These are phyloP conservation scores for Drosophila pseudoobscura DNA, from an alignment of 1,140 invertebrate species.

Conservation along the genomic window DNA sequence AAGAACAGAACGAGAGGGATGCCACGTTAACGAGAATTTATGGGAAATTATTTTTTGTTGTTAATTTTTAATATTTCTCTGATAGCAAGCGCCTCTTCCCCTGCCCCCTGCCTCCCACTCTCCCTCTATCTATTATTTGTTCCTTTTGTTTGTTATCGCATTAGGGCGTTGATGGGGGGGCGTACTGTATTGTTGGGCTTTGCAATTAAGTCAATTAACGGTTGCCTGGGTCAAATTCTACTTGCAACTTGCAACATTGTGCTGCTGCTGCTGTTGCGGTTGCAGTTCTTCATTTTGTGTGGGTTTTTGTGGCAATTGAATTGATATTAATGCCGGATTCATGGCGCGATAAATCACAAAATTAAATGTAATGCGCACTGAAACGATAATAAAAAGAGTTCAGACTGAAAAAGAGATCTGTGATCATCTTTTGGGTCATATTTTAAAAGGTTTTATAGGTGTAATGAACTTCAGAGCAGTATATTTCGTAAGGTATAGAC, in stretches of 20 bases:
- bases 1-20: slow-evolving; percentile 44
- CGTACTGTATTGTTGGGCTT: slow-evolving; percentile 44
- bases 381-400: slow-evolving; percentile 7
- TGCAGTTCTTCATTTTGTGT: slow-evolving; percentile 15
- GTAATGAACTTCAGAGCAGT: too few species aligned
- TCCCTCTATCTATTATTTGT: slow-evolving; percentile 45
- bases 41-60: slow-evolving; percentile 81
- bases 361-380: slow-evolving; percentile 37
- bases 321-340: slow-evolving; percentile 70
- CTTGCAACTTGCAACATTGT: slow-evolving; percentile 35
- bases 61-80: slow-evolving; percentile 79
- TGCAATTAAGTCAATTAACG: slow-evolving; percentile 76
- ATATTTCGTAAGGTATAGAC: too few species aligned
- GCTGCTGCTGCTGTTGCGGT: slow-evolving; percentile 7
- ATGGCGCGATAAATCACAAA: slow-evolving; percentile 71
- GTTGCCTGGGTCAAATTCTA: slow-evolving; percentile 47
- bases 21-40: slow-evolving; percentile 77
- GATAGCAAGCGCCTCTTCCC: slow-evolving; percentile 28
- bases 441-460: too few species aligned
- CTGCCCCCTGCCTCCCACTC: slow-evolving; percentile 1
- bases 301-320: slow-evolving; percentile 51
- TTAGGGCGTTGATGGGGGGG: slow-evolving; percentile 41
- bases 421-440: too few species aligned
- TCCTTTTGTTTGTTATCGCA: slow-evolving; percentile 61
- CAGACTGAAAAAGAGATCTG: not conserved